A percentile compares a stretch with the other conserved stretches of the same genome.
Conservation (phyloP, 2,888 invertebrate genomes). For the Ornithoptera alexandrae region DNA sequence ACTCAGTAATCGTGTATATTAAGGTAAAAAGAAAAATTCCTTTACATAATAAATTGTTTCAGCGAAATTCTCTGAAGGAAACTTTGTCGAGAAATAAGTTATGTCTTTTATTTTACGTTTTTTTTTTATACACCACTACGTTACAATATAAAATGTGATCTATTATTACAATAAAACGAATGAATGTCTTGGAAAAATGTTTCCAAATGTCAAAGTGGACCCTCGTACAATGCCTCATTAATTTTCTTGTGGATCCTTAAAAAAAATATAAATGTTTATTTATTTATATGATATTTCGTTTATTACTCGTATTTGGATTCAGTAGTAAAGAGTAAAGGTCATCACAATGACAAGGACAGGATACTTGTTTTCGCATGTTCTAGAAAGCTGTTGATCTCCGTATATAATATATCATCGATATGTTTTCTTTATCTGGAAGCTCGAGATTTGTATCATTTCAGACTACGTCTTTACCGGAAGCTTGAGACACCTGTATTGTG, state of each 20-base stretch:
- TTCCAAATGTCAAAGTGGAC: not conserved
- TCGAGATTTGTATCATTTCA: no score
- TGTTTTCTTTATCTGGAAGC: no score
- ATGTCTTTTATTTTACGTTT: not conserved
- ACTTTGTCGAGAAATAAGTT: not conserved
- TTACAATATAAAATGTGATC: not conserved
- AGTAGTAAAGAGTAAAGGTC: no score
- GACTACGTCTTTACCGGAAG: no score
- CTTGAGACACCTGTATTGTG: no score
- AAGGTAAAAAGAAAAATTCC: not conserved
- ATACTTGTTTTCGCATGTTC: no score
- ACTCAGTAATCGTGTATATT: no score
- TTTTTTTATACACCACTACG: not conserved
- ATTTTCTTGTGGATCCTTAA: not conserved
- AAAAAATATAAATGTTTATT: not conserved
- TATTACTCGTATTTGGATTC: no score
- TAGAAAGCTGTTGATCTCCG: no score
- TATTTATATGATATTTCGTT: no score
- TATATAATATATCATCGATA: no score
- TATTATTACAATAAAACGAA: not conserved
- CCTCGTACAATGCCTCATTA: not conserved
- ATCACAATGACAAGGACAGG: no score
- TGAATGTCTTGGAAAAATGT: not conserved
- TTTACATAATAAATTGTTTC: not conserved
- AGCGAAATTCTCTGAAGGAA: not conserved